Conservation (phyloP, 2,113 vertebrate genomes). For the Corapipo altera region DNA sequence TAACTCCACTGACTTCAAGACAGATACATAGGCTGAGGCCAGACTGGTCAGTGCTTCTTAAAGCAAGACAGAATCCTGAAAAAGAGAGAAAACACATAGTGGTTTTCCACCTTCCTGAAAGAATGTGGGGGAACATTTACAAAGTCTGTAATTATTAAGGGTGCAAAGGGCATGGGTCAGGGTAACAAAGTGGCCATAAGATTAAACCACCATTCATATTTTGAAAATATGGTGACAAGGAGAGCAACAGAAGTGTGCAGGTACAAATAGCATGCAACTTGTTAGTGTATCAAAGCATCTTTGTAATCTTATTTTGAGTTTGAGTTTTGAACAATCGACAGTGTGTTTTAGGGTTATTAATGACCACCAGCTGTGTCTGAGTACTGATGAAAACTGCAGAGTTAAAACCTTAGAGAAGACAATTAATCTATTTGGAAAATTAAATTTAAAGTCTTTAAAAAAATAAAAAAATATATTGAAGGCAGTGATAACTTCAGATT, state of each 20-base stretch:
- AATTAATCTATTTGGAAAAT: not conserved
- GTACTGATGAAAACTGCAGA: not conserved
- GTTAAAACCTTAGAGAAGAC: not conserved
- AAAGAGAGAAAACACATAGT: not conserved
- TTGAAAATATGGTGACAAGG: not conserved
- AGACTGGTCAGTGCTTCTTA: not conserved
- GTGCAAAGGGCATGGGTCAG: not conserved
- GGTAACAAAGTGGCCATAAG: not conserved
- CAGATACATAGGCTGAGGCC: not conserved
- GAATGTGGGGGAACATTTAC: not conserved
- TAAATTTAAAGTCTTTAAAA: not conserved
- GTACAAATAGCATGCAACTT: not conserved
- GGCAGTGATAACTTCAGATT: not conserved
- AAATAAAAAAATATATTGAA: not conserved
- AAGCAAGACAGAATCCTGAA: not conserved
- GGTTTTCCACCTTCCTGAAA: not conserved
- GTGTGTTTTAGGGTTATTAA: not conserved
- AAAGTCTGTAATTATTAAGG: not conserved
- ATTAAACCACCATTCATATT: not conserved
- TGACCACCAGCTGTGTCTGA: not conserved
- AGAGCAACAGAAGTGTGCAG: not conserved
- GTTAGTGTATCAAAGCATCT: not conserved
- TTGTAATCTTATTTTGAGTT: not conserved
- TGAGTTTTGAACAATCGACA: not conserved
- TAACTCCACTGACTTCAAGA: not conserved